Evolutionary conservation across 1,140 invertebrate genomes (phyloP).

Genomic region (Lordiphosa mommai): DNA sequence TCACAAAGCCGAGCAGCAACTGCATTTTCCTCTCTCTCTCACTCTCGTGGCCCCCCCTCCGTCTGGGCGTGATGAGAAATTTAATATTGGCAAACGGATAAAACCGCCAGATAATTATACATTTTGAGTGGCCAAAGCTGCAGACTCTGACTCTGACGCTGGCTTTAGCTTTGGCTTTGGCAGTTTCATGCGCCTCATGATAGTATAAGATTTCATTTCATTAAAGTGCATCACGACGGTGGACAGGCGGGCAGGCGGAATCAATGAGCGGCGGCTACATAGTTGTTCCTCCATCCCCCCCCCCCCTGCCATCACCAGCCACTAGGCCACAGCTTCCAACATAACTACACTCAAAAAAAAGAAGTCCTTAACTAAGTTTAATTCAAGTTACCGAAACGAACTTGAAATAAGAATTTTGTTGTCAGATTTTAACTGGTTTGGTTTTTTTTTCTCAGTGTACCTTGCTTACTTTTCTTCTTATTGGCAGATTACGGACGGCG

Average conservation of each 20-base stretch:
- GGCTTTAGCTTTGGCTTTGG: slow-evolving; percentile 5
- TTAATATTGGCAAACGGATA: slow-evolving; percentile 78
- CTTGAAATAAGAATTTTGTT: neutral
- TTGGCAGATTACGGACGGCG: slow-evolving; percentile 70
- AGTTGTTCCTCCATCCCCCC: slow-evolving; percentile 15
- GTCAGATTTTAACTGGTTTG: too few species aligned
- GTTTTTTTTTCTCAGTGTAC: slow-evolving; percentile 6
- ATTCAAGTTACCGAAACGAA: too few species aligned
- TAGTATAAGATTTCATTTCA: slow-evolving; percentile 78
- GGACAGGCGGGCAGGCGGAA: slow-evolving; percentile 52
- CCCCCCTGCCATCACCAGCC: slow-evolving; percentile 5
- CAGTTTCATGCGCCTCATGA: slow-evolving; percentile 64
- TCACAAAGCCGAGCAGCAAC: slow-evolving; percentile 15
- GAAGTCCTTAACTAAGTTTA: too few species aligned
- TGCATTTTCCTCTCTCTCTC: slow-evolving; percentile 28
- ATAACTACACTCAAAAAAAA: slow-evolving; percentile 4
- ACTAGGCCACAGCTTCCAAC: slow-evolving; percentile 35
- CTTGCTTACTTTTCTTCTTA: slow-evolving; percentile 74
- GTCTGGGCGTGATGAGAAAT: slow-evolving; percentile 76
- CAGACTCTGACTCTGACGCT: slow-evolving; percentile 16
- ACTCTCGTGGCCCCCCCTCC: slow-evolving; percentile 2
- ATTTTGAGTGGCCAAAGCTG: slow-evolving; percentile 69
- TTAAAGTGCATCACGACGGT: slow-evolving; percentile 77
- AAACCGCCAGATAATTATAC: slow-evolving; percentile 78
- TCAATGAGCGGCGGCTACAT: slow-evolving; percentile 66